Base-by-base conservation (phyloP, 2,888 invertebrate genomes). In the Escarpia spicata region DNA sequence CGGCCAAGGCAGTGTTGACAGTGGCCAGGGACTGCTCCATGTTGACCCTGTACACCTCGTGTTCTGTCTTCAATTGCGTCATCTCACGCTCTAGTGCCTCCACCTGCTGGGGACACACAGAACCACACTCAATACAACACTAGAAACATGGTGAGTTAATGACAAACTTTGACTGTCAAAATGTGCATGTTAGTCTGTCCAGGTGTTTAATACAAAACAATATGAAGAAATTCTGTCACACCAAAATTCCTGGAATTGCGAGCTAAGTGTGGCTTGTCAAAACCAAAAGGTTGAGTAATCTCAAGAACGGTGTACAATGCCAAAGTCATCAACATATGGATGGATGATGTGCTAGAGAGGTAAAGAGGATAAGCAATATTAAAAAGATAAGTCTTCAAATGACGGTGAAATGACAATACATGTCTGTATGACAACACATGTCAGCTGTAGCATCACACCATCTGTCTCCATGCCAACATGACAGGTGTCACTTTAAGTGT, bases 61-160 rank as follows among this genome's bases (percentile, higher is more conserved):
- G 91, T 52, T 91, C 52, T 44, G 93, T 91, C 90, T 94, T 93
- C 60, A 95, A 93, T 91, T 93, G 94, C 60, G 93, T 92, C 92
- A 94, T 94, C 90, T 95, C 93, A 43, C 93, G 93, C 92, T 93
- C 92, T 9, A 90, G 94, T 92, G 93, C 94, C 93, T 92, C 94
- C 93, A 93, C 94, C 94, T 94, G 93, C 91, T 58, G 44, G 31
- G 43, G 45, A 45, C 43, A 37, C 37, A 19, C 44, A 91, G 44
- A 52, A 60, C 52, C 43, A 19, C 26, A 26, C 75, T 75, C 75
- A 75, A 75, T 75, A 26, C 26, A 75, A 75, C 26, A 75, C 75
- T 15, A 75, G 3, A 37, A 75, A 75, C 26, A 26, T 75, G 75
- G 75, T 26, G 26, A 6, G 26, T 26, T 3, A 6, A 6, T 75